Conservation (phyloP, 2,888 invertebrate species). For the Nephrotoma appendiculata region DNA sequence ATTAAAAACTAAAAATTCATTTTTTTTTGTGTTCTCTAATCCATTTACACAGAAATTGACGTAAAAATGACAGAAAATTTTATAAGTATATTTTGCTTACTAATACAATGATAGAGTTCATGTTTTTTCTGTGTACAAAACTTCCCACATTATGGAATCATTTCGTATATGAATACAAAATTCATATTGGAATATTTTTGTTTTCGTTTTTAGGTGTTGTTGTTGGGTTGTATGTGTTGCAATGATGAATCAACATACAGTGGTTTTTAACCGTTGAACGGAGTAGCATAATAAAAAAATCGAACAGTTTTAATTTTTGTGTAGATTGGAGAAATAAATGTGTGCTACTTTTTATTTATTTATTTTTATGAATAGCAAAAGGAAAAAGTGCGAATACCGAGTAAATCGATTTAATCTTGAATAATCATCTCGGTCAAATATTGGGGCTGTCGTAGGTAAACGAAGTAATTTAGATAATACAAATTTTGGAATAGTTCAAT, state of each 20-base stretch:
- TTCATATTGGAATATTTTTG: background rate
- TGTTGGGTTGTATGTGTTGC: background rate
- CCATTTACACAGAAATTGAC: background rate
- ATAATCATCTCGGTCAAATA: too few species aligned
- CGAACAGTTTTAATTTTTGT: background rate
- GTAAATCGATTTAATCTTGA: too few species aligned
- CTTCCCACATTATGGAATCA: background rate
- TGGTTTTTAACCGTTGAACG: background rate
- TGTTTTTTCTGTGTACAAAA: background rate
- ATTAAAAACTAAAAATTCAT: background rate
- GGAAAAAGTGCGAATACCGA: too few species aligned
- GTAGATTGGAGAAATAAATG: background rate
- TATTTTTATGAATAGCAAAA: too few species aligned
- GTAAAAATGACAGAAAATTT: background rate
- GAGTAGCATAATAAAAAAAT: background rate
- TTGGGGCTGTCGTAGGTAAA: too few species aligned
- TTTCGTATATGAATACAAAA: background rate
- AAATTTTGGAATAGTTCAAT: too few species aligned
- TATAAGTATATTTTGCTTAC: background rate
- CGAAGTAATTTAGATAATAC: too few species aligned
- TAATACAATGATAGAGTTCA: background rate
- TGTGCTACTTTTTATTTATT: background rate
- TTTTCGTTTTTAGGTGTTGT: background rate
- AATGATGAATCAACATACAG: background rate
- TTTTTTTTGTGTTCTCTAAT: background rate